Evolutionary conservation across 2,888 invertebrate genomes (phyloP), one percentile per base, ranked within the genome.

Genomic region (Ormyrus thymus): DNA sequence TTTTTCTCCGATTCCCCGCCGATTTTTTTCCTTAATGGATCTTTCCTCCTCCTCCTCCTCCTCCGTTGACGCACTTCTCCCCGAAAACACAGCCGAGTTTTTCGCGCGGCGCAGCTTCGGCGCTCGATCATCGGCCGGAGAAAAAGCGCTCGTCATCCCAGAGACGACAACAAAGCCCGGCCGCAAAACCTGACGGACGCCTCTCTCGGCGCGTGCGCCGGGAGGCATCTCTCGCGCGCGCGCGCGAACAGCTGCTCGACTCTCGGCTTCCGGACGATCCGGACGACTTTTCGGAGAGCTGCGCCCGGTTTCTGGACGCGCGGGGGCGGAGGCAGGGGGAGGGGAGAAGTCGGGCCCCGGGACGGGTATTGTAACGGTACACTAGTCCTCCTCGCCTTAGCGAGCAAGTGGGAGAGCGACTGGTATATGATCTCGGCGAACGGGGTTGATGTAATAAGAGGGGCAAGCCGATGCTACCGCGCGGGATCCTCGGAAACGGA

Each of bases 321-420:
- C 6, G 46, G 9, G 51, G 51, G 10, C 51, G 15, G 29, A 29
- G 29, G 8, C 43, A 61, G n/a, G 70, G n/a, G 11, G n/a, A 59
- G 61, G 8, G 6, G 56, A 53, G 45, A 68, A 29, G 58, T 48
- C 15, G 9, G 11, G 5, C 45, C 13, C 51, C 43, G 61, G 65
- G 80, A 81, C 80, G 80, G 64, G 78, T 78, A 76, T 81, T 81
- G 72, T 81, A 81, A 81, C 81, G 81, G 81, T 81, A 81, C 51
- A 81, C 69, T 53, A 72, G 80, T 73, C 65, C 74, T 76, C 66
- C 48, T 7, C 48, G 50, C 58, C 55, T 56, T 29, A 50, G 68
- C 62, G 58, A 64, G 64, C 43, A 43, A 59, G 65, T 64, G 66
- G 13, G 58, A 48, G 62, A 55, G 68, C 56, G 71, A 79, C 76